Percentiles rank a stretch among this genome's conserved stretches.
These are phyloP conservation scores for Hypomecis punctinalis DNA, from an alignment of 2,888 invertebrate genomes.

Conservation along the genomic window DNA sequence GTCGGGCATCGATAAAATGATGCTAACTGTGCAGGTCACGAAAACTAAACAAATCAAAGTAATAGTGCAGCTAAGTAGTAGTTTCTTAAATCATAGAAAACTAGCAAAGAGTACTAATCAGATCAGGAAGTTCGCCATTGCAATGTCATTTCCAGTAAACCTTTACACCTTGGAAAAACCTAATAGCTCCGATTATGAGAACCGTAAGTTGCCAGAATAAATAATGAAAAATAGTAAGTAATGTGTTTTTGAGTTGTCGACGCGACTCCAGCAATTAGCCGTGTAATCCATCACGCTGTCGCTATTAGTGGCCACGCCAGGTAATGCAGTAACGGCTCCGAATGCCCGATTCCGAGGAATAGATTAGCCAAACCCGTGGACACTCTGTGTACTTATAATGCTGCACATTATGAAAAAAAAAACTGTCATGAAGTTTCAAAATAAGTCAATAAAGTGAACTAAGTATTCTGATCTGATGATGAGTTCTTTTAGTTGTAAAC, in stretches of 20 bases:
- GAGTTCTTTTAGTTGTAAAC: no score
- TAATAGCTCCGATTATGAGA: constrained; percentile 63
- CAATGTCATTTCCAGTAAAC: constrained; percentile 47
- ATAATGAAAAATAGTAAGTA: constrained; percentile 72
- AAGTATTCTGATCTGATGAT: no score
- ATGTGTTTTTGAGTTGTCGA: constrained; percentile 60
- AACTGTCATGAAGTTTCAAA: neutral
- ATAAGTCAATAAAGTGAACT: no score
- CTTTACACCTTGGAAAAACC: constrained; percentile 40
- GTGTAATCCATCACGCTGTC: constrained; percentile 67
- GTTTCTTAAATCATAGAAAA: no score
- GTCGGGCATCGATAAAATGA: no score
- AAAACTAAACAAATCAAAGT: no score
- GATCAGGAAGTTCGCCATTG: neutral
- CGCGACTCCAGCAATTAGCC: constrained; percentile 63
- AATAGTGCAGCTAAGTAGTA: no score
- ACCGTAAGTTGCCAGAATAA: constrained; percentile 63
- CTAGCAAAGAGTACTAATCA: no score
- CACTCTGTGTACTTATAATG: constrained; percentile 2
- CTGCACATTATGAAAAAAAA: no score
- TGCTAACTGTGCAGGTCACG: no score
- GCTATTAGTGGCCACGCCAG: constrained; percentile 44
- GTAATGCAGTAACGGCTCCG: constrained; percentile 25
- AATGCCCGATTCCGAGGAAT: constrained; percentile 22
- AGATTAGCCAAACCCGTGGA: constrained; percentile 24